Evolutionary conservation across 2,113 vertebrate species (phyloP).

Genomic region (Cynoglossus semilaevis): DNA sequence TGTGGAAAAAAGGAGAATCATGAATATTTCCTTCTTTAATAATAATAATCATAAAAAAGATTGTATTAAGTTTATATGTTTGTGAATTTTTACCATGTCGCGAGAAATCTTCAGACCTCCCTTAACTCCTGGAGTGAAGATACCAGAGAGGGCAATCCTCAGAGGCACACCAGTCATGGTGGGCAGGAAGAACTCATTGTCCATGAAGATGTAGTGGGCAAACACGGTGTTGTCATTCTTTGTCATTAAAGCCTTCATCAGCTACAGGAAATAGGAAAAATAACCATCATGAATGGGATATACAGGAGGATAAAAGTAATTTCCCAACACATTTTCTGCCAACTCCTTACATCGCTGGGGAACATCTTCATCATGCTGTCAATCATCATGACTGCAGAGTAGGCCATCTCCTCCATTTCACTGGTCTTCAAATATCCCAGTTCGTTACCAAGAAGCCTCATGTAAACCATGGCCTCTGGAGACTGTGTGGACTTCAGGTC

Average conservation of each 20-base stretch:
- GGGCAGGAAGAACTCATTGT: constrained; percentile 90
- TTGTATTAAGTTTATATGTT: background rate
- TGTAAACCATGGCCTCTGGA: constrained; percentile 88
- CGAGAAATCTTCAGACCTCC: constrained; percentile 76
- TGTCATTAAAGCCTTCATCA: constrained; percentile 75
- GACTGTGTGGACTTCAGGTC: constrained; percentile 74
- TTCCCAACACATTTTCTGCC: background rate
- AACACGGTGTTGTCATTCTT: constrained; percentile 82
- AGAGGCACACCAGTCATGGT: constrained; percentile 87
- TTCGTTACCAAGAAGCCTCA: constrained; percentile 87
- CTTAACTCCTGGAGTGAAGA: constrained; percentile 82
- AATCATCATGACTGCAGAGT: constrained; percentile 61
- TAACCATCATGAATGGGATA: background rate
- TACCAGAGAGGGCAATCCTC: constrained; percentile 85
- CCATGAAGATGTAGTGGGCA: constrained; percentile 94
- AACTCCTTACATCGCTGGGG: constrained; percentile 65
- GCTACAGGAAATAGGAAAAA: constrained; percentile 39
- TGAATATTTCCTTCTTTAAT: background rate
- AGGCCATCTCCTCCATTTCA: constrained; percentile 77
- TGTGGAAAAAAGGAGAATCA: constrained; percentile 45
- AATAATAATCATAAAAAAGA: background rate
- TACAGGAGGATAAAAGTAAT: background rate
- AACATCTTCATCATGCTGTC: constrained; percentile 71
- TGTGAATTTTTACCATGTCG: constrained; percentile 72
- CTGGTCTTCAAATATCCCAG: constrained; percentile 85